Percentiles rank a stretch among this genome's conserved stretches.
phyloP scores from a whole-genome alignment of 1,140 invertebrate species.

The Drosophila tsacasi region DNA sequence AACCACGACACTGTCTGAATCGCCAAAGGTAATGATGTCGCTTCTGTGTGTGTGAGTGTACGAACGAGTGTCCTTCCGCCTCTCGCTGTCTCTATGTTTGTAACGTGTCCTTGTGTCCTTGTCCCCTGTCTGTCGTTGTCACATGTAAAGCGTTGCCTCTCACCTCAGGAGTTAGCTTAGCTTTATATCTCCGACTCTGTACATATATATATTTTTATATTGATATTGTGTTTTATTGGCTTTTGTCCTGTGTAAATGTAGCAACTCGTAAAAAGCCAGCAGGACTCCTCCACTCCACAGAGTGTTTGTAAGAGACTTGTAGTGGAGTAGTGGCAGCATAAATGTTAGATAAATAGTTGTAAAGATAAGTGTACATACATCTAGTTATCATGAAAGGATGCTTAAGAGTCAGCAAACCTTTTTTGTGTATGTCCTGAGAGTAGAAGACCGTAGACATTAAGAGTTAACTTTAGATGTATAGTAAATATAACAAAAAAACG shows the following conservation, averaged over 20 bases:
- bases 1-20: constrained; percentile 70
- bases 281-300: constrained; percentile 9
- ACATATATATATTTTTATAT: constrained; percentile 18
- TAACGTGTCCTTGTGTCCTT: constrained; percentile 14
- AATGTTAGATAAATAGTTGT: constrained; percentile 40
- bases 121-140: constrained; percentile 42
- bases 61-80: constrained; percentile 33
- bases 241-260: constrained; percentile 43
- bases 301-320: constrained; percentile 28
- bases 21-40: constrained; percentile 77
- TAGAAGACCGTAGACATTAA: background rate
- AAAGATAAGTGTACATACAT: constrained; percentile 32
- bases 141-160: constrained; percentile 42
- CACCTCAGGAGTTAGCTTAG: constrained; percentile 33
- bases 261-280: constrained; percentile 22
- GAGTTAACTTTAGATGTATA: background rate
- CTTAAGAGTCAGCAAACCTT: background rate
- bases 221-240: constrained; percentile 52
- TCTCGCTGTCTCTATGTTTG: constrained; percentile 9
- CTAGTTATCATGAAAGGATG: constrained; percentile 3
- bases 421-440: constrained; percentile 12
- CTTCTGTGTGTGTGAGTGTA: constrained; percentile 54
- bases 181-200: constrained; percentile 4
- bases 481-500: background rate
- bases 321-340: constrained; percentile 36